Evolutionary conservation across 1,140 invertebrate species (phyloP), one percentile per base, ranked within the genome.

Genomic region (Zaprionus nigranus): DNA sequence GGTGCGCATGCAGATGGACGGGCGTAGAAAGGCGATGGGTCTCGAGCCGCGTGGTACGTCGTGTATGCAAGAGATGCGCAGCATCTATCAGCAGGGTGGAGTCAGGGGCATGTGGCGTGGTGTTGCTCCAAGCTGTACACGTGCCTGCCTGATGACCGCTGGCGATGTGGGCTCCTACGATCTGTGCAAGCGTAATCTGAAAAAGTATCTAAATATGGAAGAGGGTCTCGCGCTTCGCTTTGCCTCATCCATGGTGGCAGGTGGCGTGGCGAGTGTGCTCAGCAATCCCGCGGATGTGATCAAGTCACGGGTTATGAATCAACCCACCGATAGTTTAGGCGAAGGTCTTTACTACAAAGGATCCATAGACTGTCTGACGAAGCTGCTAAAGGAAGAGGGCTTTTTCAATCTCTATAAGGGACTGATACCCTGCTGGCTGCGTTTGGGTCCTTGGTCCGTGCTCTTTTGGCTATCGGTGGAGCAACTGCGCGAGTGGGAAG

Each of bases 151-250:
- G 0, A 75, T 83, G 73, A 86, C 83, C 0, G 54, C 80, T 15
- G 84, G 84, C n/a, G 84, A 87, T 36, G 81, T 84, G 13, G 85
- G 70, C 3, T 56, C 43, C 65, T 87, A 87, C 28, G 84, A 87
- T 60, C 17, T 88, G 0, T 71, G 85, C 56, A 87, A 87, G 62
- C 84, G 85, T 0, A 54, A 34, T 7, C 43, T 88, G 0, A 83
- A 72, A 24, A 51, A 78, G 0, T 15, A 63, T 7, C n/a, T 87
- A 0, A 1, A 56, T 1, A 2, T 80, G 15, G 28, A 72, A 1
- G 85, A 84, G 11, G 81, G 85, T 5, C 12, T 69, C 0, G 7
- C 22, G 0, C n/a, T 87, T 15, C 68, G 68, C 0, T 68, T 88
- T 0, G n/a, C 68, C 0, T 63, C 85, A 12, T 78, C 84, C 1